A percentile compares a stretch with the other conserved stretches of the same genome.
These are phyloP conservation scores for Mormoops blainvillei DNA, from an alignment of 2,113 vertebrate species.

Conservation along the genomic window DNA sequence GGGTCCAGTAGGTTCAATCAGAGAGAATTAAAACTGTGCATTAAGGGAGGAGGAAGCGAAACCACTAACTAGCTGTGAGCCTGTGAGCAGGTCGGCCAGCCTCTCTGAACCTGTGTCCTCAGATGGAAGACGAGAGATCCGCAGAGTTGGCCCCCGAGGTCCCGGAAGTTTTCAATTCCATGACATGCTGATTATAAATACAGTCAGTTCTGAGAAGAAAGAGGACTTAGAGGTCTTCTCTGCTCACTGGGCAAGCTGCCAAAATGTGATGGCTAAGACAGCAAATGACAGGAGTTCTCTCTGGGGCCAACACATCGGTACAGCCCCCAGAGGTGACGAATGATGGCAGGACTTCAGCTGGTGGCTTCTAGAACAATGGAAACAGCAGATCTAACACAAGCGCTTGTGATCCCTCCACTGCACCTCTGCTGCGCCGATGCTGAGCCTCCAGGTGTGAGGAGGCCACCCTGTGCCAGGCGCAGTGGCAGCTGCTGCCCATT, in stretches of 20 bases:
- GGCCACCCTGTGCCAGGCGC: neutral
- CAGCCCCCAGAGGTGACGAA: neutral
- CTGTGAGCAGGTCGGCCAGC: neutral
- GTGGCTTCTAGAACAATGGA: neutral
- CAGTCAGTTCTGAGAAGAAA: neutral
- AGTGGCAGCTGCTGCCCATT: accelerated
- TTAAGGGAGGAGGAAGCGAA: neutral
- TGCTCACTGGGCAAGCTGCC: neutral
- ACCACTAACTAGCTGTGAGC: neutral
- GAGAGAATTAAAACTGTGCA: neutral
- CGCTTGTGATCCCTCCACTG: accelerated
- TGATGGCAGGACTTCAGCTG: neutral
- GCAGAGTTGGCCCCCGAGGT: neutral
- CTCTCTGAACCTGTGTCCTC: neutral
- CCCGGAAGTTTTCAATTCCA: neutral
- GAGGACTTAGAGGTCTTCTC: neutral
- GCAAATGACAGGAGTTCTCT: neutral
- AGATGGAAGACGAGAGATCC: neutral
- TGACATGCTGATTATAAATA: neutral
- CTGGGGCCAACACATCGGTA: accelerated
- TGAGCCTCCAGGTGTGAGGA: neutral
- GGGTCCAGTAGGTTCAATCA: neutral
- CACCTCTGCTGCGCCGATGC: neutral
- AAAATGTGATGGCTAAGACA: neutral
- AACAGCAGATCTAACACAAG: neutral